Conservation (phyloP, 2,888 invertebrate genomes). For the Criorhina ranunculi region DNA sequence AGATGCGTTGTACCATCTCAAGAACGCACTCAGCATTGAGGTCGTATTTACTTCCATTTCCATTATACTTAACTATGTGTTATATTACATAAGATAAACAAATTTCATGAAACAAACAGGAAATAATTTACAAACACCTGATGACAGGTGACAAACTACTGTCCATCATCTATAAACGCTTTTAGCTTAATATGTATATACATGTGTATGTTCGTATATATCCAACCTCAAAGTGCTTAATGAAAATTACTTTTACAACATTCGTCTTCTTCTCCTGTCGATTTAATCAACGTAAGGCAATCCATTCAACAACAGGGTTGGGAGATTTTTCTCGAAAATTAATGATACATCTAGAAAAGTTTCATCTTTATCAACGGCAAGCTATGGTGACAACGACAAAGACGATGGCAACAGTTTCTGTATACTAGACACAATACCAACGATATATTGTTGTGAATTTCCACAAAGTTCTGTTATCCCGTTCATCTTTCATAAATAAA, state of each 20-base stretch:
- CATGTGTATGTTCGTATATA: background rate
- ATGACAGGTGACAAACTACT: background rate
- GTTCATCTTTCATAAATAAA: slow-evolving; percentile 55
- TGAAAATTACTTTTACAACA: slow-evolving; percentile 43
- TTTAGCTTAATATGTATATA: background rate
- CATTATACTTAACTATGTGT: too few species aligned
- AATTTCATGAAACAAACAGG: too few species aligned
- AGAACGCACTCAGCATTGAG: too few species aligned
- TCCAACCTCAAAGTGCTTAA: slow-evolving; percentile 23
- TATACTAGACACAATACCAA: slow-evolving; percentile 30
- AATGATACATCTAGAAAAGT: slow-evolving; percentile 38
- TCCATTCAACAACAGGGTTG: slow-evolving; percentile 34
- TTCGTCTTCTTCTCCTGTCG: slow-evolving; percentile 45
- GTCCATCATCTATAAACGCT: slow-evolving; percentile 3
- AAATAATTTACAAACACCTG: background rate
- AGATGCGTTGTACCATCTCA: too few species aligned
- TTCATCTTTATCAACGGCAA: slow-evolving; percentile 18
- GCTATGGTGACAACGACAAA: slow-evolving; percentile 18
- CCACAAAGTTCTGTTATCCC: slow-evolving; percentile 14
- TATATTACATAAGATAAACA: too few species aligned
- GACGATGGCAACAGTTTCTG: slow-evolving; percentile 9
- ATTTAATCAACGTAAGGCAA: slow-evolving; percentile 55
- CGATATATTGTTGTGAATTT: slow-evolving; percentile 35
- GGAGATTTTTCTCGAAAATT: slow-evolving; percentile 51
- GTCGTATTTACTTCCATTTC: too few species aligned